These are phyloP conservation scores for Hipposideros larvatus DNA, from an alignment of 2,797 vertebrate species.

Conservation along the genomic window DNA sequence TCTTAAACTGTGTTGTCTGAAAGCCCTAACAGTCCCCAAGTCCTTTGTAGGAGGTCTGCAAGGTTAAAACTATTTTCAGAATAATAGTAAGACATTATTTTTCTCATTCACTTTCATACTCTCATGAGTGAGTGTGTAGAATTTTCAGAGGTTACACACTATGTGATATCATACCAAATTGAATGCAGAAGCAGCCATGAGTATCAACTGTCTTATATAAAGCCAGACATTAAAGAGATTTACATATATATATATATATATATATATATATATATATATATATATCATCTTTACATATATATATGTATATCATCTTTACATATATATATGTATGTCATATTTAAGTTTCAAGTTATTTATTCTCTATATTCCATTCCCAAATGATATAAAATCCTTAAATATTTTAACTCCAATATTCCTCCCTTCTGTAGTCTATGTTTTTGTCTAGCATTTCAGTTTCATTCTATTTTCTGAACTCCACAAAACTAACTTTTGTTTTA, in stretches of 20 bases:
- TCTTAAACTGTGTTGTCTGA: not conserved
- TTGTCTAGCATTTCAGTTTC: not conserved
- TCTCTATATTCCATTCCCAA: not conserved
- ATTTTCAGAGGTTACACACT: not conserved
- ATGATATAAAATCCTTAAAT: not conserved
- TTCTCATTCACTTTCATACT: not conserved
- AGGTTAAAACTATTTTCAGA: constrained; percentile 64
- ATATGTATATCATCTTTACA: not conserved
- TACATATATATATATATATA: not conserved
- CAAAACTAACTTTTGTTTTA: not conserved
- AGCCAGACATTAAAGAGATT: not conserved
- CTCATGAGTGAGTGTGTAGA: not conserved
- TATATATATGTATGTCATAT: not conserved
- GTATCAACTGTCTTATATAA: not conserved
- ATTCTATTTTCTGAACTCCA: constrained; percentile 30
- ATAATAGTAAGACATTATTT: not conserved
- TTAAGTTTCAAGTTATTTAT: not conserved
- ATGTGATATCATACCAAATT: not conserved
- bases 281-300: not conserved
- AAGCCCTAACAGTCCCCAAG: not conserved
- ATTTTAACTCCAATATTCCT: constrained; percentile 4
- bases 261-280: not conserved
- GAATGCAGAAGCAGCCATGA: not conserved
- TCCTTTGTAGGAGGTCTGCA: not conserved
- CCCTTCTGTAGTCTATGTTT: not conserved